Conservation (phyloP, 1,140 invertebrate species). For the Leptinotarsa defecta region DNA sequence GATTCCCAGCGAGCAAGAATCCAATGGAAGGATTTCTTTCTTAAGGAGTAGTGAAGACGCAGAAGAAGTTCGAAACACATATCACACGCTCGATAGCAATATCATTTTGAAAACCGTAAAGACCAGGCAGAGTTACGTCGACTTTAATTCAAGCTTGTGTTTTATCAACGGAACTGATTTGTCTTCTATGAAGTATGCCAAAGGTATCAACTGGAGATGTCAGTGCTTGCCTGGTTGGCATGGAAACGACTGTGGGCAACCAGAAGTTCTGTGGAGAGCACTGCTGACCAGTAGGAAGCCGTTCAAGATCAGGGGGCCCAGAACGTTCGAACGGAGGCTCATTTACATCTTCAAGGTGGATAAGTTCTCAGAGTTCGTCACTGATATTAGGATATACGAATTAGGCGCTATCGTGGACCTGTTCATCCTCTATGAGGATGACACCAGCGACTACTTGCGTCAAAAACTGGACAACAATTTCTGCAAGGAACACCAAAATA, state of each 20-base stretch:
- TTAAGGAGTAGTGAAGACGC: conserved; percentile 17
- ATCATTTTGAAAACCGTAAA: conserved; percentile 54
- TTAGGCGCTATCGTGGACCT: conserved; percentile 66
- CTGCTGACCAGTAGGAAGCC: conserved; percentile 64
- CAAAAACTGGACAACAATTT: conserved; percentile 51
- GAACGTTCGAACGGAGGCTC: conserved; percentile 58
- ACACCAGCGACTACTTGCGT: conserved; percentile 47
- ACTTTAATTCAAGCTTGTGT: conserved; percentile 62
- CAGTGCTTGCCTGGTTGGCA: conserved; percentile 66
- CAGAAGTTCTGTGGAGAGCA: conserved; percentile 69
- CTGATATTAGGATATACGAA: conserved; percentile 66
- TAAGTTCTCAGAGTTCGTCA: conserved; percentile 62
- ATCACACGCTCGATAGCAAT: conserved; percentile 54
- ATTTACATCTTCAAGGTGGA: conserved; percentile 65
- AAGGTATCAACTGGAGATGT: conserved; percentile 57
- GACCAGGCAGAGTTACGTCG: conserved; percentile 56
- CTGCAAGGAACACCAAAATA: conserved; percentile 57
- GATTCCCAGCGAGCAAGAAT: conserved; percentile 11
- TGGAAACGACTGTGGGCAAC: conserved; percentile 67
- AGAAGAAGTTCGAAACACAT: conserved; percentile 34
- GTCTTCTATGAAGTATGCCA: conserved; percentile 52
- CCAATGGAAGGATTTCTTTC: conserved; percentile 29
- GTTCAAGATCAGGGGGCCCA: conserved; percentile 57
- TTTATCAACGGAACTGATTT: conserved; percentile 61
- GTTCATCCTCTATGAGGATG: conserved; percentile 65